Evolutionary conservation across 1,140 invertebrate species (phyloP).

Genomic region (Thaumetopoea pityocampa): DNA sequence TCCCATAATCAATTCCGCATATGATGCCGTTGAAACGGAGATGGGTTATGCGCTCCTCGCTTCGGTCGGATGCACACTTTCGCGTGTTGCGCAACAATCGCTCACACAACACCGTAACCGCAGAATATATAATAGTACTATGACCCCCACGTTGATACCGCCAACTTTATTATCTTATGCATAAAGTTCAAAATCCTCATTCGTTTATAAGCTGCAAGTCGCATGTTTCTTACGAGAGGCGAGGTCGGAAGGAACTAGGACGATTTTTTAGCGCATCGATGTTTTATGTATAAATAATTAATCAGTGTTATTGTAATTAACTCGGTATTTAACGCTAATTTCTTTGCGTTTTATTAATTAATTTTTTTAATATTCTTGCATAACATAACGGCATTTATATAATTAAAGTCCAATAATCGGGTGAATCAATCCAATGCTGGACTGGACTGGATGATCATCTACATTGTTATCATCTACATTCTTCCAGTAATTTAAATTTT

Average conservation of each 20-base stretch:
- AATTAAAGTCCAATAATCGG: no score
- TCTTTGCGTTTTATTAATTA: no score
- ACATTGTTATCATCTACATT: no score
- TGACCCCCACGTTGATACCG: no score
- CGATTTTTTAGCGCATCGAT: constrained; percentile 3
- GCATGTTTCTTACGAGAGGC: constrained; percentile 7
- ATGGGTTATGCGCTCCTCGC: constrained; percentile 18
- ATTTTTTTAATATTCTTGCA: no score
- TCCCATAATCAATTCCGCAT: background rate
- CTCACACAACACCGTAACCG: constrained; percentile 3
- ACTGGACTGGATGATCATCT: no score
- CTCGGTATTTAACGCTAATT: no score
- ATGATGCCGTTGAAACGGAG: constrained; percentile 22
- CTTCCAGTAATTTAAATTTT: no score
- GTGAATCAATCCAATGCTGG: no score
- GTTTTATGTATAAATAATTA: background rate
- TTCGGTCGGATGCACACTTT: constrained; percentile 29
- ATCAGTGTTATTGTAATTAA: no score
- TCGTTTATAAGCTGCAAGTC: constrained; percentile 1
- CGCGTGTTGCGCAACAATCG: constrained; percentile 28
- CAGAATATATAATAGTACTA: no score
- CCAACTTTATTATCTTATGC: constrained; percentile 8
- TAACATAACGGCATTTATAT: no score
- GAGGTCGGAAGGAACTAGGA: constrained; percentile 14
- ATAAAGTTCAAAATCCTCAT: constrained; percentile 11